These are phyloP conservation scores for Nomada goodeniana DNA, from an alignment of 2,888 invertebrate genomes.

Conservation along the genomic window DNA sequence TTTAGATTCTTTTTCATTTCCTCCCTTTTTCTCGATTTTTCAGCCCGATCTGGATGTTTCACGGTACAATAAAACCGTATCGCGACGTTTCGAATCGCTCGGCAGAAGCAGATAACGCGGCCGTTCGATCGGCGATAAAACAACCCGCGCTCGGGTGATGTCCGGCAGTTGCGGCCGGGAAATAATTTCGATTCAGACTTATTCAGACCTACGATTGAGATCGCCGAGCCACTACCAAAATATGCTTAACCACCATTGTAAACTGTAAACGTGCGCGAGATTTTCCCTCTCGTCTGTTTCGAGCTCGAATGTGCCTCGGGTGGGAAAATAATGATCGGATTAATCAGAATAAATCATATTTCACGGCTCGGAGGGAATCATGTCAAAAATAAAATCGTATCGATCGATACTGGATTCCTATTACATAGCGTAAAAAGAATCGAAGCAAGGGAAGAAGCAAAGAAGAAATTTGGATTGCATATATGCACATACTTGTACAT, in stretches of 20 bases:
- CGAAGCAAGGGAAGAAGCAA: no score
- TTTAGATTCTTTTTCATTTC: no score
- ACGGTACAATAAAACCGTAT: slow-evolving; percentile 3
- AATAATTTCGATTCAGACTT: slow-evolving; percentile 14
- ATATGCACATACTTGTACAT: no score
- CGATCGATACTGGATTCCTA: no score
- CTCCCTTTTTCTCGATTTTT: no score
- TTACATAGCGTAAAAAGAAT: no score
- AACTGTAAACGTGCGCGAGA: background rate
- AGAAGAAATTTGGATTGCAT: no score
- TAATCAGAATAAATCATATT: slow-evolving; percentile 40
- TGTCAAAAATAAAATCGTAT: no score
- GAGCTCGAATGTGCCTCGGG: no score
- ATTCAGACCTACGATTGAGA: slow-evolving; percentile 12
- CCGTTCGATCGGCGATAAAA: background rate
- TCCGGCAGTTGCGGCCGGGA: background rate
- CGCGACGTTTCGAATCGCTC: slow-evolving; percentile 16
- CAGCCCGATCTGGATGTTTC: background rate
- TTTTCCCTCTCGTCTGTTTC: no score
- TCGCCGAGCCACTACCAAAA: background rate
- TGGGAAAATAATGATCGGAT: slow-evolving; percentile 23
- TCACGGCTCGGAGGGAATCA: no score
- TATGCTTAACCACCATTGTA: background rate
- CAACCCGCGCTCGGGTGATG: background rate
- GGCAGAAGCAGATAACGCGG: slow-evolving; percentile 12